Evolutionary conservation across 2,888 invertebrate species (phyloP).

Genomic region (Orthosia gracilis): DNA sequence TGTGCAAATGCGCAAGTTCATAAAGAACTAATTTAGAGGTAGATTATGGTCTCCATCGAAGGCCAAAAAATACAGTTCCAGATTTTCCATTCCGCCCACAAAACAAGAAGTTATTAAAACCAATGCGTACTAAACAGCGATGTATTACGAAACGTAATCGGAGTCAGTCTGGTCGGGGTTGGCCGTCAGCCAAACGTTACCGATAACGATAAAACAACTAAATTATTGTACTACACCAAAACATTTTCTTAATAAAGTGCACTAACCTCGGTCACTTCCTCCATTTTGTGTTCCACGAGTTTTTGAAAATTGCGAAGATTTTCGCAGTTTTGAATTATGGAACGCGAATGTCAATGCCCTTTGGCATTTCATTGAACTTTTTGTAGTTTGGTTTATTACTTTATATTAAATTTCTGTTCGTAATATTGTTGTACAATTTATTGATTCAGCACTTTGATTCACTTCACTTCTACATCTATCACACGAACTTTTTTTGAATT

Average conservation of each 20-base stretch:
- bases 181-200: slow-evolving; percentile 59
- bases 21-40: neutral
- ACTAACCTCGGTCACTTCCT: slow-evolving; percentile 65
- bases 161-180: slow-evolving; percentile 36
- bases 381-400: neutral
- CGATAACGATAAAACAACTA: slow-evolving; percentile 57
- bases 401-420: neutral
- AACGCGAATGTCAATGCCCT: slow-evolving; percentile 34
- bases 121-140: slow-evolving; percentile 51
- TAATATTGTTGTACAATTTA: too few relatives aligned
- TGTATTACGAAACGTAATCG: slow-evolving; percentile 55
- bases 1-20: neutral
- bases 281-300: slow-evolving; percentile 40
- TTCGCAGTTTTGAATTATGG: slow-evolving; percentile 15
- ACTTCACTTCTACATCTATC: neutral
- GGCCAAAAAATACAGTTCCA: slow-evolving; percentile 11
- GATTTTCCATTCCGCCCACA: slow-evolving; percentile 5
- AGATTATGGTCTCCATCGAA: neutral
- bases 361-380: slow-evolving; percentile 40
- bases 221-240: slow-evolving; percentile 57
- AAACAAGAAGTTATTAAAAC: slow-evolving; percentile 45
- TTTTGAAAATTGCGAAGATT: slow-evolving; percentile 8
- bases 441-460: neutral
- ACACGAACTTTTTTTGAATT: neutral
- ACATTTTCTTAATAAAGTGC: slow-evolving; percentile 47